phyloP scores from a whole-genome alignment of 2,888 invertebrate genomes.

The Zaprionus lineosus region DNA sequence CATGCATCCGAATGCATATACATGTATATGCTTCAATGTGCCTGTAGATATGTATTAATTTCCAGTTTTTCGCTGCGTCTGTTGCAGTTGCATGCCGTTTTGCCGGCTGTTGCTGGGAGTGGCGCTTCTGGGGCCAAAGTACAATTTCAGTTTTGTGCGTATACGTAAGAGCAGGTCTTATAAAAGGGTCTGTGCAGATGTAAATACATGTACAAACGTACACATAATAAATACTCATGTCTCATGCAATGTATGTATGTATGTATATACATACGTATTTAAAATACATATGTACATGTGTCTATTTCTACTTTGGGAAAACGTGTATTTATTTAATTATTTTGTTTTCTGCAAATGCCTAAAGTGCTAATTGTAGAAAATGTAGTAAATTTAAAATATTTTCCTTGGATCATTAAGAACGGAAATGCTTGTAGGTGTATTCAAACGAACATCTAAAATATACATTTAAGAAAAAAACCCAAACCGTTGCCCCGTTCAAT shows the following conservation, averaged over 20 bases:
- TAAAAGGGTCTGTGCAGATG: conserved; percentile 41
- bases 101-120: conserved; percentile 52
- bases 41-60: conserved; percentile 19
- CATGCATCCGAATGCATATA: neutral
- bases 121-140: conserved; percentile 66
- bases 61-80: conserved; percentile 43
- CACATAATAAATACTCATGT: neutral
- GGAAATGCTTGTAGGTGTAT: conserved; percentile 9
- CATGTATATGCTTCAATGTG: too few species aligned
- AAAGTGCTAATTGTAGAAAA: too few species aligned
- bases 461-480: conserved; percentile 37
- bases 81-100: conserved; percentile 37
- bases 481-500: conserved; percentile 34
- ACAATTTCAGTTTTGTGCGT: conserved; percentile 53
- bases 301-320: conserved; percentile 26
- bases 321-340: conserved; percentile 4
- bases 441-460: conserved; percentile 21
- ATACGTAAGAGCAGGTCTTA: conserved; percentile 32
- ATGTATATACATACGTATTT: conserved; percentile 15
- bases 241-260: neutral
- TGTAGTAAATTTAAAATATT: too few species aligned
- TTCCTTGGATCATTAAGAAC: too few species aligned
- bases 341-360: too few species aligned
- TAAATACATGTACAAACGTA: neutral
- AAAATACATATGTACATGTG: conserved; percentile 7